Percentiles rank a stretch among this genome's conserved stretches.
Evolutionary conservation across 2,888 invertebrate genomes (phyloP).

Genomic region (Iselma pallidipennis): DNA sequence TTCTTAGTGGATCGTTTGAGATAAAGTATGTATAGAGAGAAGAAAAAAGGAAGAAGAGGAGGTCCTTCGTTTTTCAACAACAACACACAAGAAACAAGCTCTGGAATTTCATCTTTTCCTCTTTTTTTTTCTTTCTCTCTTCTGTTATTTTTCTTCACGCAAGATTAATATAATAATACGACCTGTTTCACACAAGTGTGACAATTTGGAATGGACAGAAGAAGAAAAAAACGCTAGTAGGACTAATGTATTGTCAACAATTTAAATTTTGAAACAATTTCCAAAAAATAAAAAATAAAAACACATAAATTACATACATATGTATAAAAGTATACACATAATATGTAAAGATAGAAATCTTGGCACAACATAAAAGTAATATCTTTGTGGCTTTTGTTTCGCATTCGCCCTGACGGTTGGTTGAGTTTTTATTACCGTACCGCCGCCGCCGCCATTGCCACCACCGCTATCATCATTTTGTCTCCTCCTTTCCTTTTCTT

Average conservation of each 20-base stretch:
- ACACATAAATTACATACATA: no score
- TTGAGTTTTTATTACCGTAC: neutral
- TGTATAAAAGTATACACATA: neutral
- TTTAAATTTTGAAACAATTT: no score
- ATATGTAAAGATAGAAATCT: conserved; percentile 14
- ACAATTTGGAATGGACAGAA: no score
- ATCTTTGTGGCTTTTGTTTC: conserved; percentile 20
- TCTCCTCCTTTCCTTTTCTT: no score
- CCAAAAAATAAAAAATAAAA: no score
- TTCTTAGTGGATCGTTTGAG: neutral
- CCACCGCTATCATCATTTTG: conserved; percentile 15
- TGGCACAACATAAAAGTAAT: conserved; percentile 20
- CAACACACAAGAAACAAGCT: neutral
- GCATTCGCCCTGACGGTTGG: neutral
- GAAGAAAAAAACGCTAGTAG: neutral
- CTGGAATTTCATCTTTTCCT: neutral
- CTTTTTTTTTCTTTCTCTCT: neutral
- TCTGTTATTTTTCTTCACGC: neutral
- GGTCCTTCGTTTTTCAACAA: no score
- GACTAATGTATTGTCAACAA: neutral
- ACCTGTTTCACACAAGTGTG: neutral
- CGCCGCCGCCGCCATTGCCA: neutral
- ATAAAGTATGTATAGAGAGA: neutral
- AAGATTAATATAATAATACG: neutral
- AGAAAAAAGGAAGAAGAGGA: neutral